phyloP scores from a whole-genome alignment of 2,888 invertebrate species.

The Bimastos eiseni region DNA sequence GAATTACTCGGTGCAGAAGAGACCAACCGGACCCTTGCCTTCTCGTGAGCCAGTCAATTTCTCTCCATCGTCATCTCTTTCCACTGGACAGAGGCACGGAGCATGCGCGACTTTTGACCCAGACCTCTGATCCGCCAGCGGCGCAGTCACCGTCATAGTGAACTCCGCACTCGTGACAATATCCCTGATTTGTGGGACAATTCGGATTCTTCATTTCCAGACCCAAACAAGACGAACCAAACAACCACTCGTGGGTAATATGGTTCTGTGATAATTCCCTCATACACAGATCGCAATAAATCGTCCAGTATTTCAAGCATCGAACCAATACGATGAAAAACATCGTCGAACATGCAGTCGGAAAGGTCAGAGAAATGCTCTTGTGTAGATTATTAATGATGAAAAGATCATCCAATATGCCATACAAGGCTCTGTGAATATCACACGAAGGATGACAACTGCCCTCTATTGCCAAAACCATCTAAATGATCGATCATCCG shows the following conservation, averaged over 20 bases:
- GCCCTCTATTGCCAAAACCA: background rate
- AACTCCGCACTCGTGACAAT: background rate
- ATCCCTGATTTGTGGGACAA: background rate
- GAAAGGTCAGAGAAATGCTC: background rate
- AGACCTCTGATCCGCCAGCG: background rate
- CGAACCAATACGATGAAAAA: background rate
- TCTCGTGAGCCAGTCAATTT: background rate
- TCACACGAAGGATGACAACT: background rate
- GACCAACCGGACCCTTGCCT: background rate
- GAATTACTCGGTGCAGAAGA: background rate
- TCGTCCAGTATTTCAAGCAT: background rate
- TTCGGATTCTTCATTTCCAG: background rate
- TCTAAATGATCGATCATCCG: background rate
- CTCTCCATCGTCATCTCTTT: slow-evolving; percentile 15
- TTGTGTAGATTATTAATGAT: background rate
- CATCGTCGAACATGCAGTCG: background rate
- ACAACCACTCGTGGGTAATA: background rate
- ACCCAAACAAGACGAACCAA: background rate
- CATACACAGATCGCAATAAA: background rate
- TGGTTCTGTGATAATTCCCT: background rate
- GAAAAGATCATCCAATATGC: background rate
- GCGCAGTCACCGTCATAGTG: background rate
- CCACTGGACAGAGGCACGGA: background rate
- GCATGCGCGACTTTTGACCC: background rate
- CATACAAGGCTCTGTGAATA: background rate